A percentile compares a stretch with the other conserved stretches of the same genome.
phyloP scores from a whole-genome alignment of 92 coral and sea anemone species.

The Scolanthus callimorphus region DNA sequence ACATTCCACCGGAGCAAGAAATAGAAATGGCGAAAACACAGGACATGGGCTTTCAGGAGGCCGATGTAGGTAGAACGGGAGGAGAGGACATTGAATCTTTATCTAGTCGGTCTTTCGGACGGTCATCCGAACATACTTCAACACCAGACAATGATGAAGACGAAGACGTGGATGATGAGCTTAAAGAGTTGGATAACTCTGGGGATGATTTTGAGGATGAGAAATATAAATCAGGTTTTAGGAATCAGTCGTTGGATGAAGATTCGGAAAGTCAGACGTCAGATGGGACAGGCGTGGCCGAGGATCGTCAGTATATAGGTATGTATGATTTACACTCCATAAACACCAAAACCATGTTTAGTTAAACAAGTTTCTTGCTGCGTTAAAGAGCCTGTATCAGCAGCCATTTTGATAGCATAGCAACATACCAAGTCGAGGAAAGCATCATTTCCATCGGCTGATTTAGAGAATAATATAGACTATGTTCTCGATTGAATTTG shows the following conservation, averaged over 20 bases:
- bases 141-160: constrained; percentile 3
- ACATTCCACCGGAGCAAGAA: constrained; percentile 26
- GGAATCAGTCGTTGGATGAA: too few relatives aligned
- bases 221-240: background rate
- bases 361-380: too few relatives aligned
- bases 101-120: constrained; percentile 1
- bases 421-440: too few relatives aligned
- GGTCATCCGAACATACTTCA: constrained; percentile 4
- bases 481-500: too few relatives aligned
- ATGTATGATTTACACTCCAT: background rate
- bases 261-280: background rate
- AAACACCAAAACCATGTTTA: too few relatives aligned
- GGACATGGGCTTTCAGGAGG: constrained; percentile 24
- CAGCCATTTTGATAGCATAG: too few relatives aligned
- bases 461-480: too few relatives aligned
- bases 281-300: background rate
- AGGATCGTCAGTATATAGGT: constrained; percentile 2
- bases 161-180: background rate
- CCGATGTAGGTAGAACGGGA: background rate
- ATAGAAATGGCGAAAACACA: constrained; percentile 14
- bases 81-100: constrained; percentile 11
- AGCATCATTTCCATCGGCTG: too few relatives aligned
- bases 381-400: too few relatives aligned
- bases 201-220: constrained; percentile 1
- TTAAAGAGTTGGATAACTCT: constrained; percentile 4